Conservation (phyloP, 2,888 invertebrate species). For the Apamea epomidion region DNA sequence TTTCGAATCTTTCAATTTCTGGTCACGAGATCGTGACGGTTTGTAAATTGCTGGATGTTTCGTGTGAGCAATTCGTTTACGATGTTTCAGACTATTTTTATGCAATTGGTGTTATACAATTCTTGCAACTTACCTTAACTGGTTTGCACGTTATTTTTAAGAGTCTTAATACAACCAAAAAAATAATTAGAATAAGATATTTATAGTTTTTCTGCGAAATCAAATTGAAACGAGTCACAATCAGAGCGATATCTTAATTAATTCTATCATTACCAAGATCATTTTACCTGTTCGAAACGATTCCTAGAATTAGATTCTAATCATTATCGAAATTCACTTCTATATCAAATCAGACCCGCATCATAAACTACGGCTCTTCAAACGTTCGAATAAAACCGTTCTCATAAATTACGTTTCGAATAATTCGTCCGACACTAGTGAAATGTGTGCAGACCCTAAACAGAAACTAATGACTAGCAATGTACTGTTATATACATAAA, state of each 20-base stretch:
- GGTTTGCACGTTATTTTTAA: neutral
- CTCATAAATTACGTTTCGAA: conserved; percentile 57
- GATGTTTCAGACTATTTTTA: conserved; percentile 33
- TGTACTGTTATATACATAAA: conserved; percentile 69
- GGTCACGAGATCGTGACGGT: conserved; percentile 55
- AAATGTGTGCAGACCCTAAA: conserved; percentile 58
- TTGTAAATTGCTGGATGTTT: conserved; percentile 25
- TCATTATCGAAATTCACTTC: conserved; percentile 29
- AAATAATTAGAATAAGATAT: neutral
- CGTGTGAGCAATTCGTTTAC: conserved; percentile 33
- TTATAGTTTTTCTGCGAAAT: conserved; percentile 15
- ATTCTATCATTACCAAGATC: conserved; percentile 7
- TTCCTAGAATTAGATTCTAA: conserved; percentile 49
- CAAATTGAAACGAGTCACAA: conserved; percentile 8
- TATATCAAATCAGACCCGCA: conserved; percentile 46
- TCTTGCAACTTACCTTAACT: neutral
- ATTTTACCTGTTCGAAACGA: conserved; percentile 25
- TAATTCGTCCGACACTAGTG: conserved; percentile 27
- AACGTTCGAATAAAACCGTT: conserved; percentile 51
- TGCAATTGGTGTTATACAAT: conserved; percentile 36
- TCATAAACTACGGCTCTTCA: conserved; percentile 58
- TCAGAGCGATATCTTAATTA: conserved; percentile 24
- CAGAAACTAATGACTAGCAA: conserved; percentile 53
- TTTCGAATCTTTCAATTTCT: conserved; percentile 45
- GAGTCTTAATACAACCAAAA: neutral